A percentile compares a stretch with the other conserved stretches of the same genome.
phyloP scores from a whole-genome alignment of 35 echinoderm and acorn worm genomes.

The Lytechinus variegatus region DNA sequence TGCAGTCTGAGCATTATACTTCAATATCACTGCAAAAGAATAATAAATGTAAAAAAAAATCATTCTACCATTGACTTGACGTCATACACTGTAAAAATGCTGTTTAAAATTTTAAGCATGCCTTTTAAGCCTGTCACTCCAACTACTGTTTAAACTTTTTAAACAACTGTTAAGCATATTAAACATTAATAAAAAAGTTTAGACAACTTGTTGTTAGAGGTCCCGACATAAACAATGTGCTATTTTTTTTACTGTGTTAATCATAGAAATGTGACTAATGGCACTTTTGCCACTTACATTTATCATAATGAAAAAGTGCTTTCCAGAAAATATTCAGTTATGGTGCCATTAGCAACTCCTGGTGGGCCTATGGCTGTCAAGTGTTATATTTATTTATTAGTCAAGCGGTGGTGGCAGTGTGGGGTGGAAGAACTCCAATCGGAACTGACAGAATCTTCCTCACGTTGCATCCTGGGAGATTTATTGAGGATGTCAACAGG shows the following conservation, averaged over 20 bases:
- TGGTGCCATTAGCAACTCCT: background rate
- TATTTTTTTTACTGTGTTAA: background rate
- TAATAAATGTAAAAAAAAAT: no score
- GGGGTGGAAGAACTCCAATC: background rate
- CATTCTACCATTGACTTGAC: no score
- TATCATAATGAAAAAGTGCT: background rate
- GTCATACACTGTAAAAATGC: no score
- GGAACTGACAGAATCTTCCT: background rate
- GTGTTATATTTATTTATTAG: conserved; percentile 15
- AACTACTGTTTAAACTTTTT: no score
- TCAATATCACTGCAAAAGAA: no score
- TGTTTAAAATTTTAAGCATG: no score
- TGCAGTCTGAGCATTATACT: no score
- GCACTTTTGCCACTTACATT: background rate
- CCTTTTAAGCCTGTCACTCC: no score
- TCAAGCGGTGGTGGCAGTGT: background rate
- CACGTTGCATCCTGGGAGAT: background rate
- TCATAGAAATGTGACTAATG: background rate
- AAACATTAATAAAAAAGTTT: no score
- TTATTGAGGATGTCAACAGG: background rate
- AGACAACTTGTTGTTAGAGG: no score
- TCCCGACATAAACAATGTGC: no score
- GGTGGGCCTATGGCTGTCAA: background rate
- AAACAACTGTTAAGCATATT: no score
- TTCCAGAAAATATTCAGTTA: background rate